phyloP scores from a whole-genome alignment of 2,113 vertebrate species.

The Protobothrops flavoviridis region DNA sequence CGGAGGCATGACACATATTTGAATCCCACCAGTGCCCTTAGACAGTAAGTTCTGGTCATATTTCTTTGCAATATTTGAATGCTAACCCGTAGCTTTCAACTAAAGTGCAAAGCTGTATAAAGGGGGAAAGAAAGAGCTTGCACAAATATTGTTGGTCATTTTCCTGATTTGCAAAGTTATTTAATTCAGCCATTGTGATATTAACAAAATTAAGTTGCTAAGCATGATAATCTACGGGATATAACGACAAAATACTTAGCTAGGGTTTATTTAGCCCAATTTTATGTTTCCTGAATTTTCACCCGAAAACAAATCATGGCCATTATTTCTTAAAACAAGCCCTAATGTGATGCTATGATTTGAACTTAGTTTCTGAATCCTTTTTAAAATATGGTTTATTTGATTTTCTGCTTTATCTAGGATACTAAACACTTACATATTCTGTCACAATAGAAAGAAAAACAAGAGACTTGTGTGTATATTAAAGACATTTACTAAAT shows the following conservation, averaged over 20 bases:
- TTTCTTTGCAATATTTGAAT: not conserved
- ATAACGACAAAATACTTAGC: not conserved
- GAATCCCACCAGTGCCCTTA: not conserved
- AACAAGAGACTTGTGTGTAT: no score
- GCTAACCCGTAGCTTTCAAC: not conserved
- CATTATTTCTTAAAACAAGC: not conserved
- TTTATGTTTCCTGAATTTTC: not conserved
- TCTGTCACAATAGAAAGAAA: no score
- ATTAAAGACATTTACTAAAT: no score
- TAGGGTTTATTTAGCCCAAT: not conserved
- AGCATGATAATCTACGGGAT: not conserved
- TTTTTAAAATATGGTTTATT: no score
- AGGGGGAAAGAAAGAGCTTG: not conserved
- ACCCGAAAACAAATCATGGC: not conserved
- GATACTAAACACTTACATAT: no score
- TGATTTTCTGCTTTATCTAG: no score
- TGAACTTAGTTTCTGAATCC: not conserved
- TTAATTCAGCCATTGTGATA: not conserved
- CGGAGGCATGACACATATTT: no score
- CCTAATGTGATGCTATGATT: not conserved
- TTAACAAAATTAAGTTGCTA: not conserved
- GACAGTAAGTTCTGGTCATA: not conserved
- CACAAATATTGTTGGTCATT: not conserved
- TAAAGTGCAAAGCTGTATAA: not conserved
- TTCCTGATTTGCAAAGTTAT: not conserved